These are phyloP conservation scores for Ctenopoma multispine DNA, from an alignment of 2,797 vertebrate genomes.

Conservation along the genomic window DNA sequence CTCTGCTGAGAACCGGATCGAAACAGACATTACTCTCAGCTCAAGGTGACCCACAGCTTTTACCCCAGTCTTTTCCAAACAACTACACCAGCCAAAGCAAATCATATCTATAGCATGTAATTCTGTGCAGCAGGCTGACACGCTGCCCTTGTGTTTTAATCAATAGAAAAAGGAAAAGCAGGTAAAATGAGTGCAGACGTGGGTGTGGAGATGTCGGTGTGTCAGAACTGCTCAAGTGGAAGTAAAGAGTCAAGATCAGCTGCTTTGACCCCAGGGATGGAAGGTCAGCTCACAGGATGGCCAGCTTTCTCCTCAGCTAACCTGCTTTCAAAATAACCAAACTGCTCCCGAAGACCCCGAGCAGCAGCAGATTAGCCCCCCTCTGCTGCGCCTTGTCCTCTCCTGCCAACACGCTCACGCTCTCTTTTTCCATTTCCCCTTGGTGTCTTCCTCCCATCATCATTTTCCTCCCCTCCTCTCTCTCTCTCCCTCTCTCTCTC, in stretches of 20 bases:
- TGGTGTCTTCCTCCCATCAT: slow-evolving; percentile 69
- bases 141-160: slow-evolving; percentile 65
- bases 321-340: slow-evolving; percentile 77
- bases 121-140: slow-evolving; percentile 54
- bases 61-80: slow-evolving; percentile 80
- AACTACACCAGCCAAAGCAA: slow-evolving; percentile 77
- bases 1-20: slow-evolving; percentile 47
- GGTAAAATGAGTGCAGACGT: slow-evolving; percentile 15
- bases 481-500: slow-evolving; percentile 66
- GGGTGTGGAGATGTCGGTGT: slow-evolving; percentile 27
- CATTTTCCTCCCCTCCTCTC: slow-evolving; percentile 58
- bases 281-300: slow-evolving; percentile 67
- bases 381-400: slow-evolving; percentile 79
- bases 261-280: slow-evolving; percentile 76
- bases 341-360: slow-evolving; percentile 73
- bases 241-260: slow-evolving; percentile 77
- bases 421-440: slow-evolving; percentile 70
- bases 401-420: slow-evolving; percentile 63
- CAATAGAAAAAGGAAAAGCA: slow-evolving; percentile 60
- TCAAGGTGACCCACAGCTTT: slow-evolving; percentile 84
- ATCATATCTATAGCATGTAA: slow-evolving; percentile 60
- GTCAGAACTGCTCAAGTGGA: slow-evolving; percentile 68
- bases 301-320: slow-evolving; percentile 69
- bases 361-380: slow-evolving; percentile 88
- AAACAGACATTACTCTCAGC: slow-evolving; percentile 68